Base-by-base conservation (phyloP, 2,797 vertebrate genomes). In the Gymnothorax javanicus region DNA sequence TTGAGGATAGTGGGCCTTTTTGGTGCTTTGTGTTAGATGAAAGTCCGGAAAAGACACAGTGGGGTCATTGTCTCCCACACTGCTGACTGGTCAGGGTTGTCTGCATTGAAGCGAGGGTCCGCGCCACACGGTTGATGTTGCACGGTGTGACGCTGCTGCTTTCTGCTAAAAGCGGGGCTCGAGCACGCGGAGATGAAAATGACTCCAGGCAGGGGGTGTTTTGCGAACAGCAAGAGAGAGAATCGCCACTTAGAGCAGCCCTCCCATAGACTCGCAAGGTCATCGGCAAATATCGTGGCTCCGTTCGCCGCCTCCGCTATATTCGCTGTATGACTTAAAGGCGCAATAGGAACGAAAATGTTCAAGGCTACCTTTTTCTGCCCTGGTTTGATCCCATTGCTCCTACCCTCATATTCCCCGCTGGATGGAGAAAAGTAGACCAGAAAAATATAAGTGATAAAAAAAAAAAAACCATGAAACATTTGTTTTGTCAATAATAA, bases 321-420 rank as follows among this genome's bases (percentile, higher is more conserved):
- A 73, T 57, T 8, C 64, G 9, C 52, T 13, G 84, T 73, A 15
- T 57, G 50, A 27, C 84, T 85, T 15, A 25, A 91, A 85, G 85
- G 85, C 87, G 88, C 83, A 86, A 87, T 54, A 85, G 84, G 89
- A 84, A 91, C 88, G 89, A 87, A 88, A 89, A 92, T 89, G 90
- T 85, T 84, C 88, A 89, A 87, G 86, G 88, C 87, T 86, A 64
- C 90, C 93, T 93, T 25, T n/a, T 87, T 52, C 60, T 81, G 4
- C 73, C 73, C 86, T 64, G 75, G 83, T 82, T 83, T 77, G 58
- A 75, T 87, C 83, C 84, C 86, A 83, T 85, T 43, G 87, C 85
- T 57, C 57, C 88, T 85, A 84, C 57, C 79, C 84, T 81, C 86
- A 81, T 75, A 85, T 79, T 86, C 13, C 82, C 77, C 52, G 23